Evolutionary conservation across 2,113 vertebrate genomes (phyloP).

Genomic region (Ctenodactylus gundi): DNA sequence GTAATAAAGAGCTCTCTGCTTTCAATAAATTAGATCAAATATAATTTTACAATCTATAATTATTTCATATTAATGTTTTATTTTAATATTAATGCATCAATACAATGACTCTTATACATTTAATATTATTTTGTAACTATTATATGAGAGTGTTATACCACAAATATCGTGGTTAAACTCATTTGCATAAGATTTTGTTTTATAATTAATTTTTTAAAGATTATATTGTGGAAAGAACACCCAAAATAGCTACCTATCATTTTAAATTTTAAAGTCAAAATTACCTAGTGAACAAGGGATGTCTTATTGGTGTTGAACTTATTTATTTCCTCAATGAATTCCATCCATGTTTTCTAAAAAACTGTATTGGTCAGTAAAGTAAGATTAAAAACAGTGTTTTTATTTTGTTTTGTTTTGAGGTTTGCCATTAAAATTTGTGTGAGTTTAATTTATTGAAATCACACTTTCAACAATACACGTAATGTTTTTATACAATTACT

Average conservation of each 20-base stretch:
- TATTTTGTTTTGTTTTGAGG: not conserved
- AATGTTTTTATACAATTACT: not conserved
- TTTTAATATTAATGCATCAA: conserved; percentile 53
- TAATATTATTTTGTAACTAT: conserved; percentile 13
- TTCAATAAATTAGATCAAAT: conserved; percentile 79
- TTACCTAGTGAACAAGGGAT: not conserved
- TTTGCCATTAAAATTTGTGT: not conserved
- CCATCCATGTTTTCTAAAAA: not conserved
- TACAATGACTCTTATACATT: conserved; percentile 30
- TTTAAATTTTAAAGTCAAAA: conserved; percentile 67
- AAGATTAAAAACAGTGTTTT: not conserved
- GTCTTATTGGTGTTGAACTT: conserved; percentile 58
- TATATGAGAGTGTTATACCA: not conserved
- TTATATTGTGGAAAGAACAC: not conserved
- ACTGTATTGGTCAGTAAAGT: not conserved
- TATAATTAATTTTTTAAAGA: conserved; percentile 43
- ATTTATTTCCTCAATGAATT: conserved; percentile 34
- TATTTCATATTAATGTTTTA: conserved; percentile 45
- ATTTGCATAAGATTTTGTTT: too few relatives aligned
- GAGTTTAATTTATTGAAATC: not conserved
- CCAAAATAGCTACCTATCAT: conserved; percentile 24
- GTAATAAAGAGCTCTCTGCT: conserved; percentile 72
- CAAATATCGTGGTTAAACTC: too few relatives aligned
- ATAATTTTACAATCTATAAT: conserved; percentile 71
- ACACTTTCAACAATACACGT: not conserved